Evolutionary conservation across 2,113 vertebrate species (phyloP), one percentile per base, ranked within the genome.

Genomic region (Ceuthmochares aereus): DNA sequence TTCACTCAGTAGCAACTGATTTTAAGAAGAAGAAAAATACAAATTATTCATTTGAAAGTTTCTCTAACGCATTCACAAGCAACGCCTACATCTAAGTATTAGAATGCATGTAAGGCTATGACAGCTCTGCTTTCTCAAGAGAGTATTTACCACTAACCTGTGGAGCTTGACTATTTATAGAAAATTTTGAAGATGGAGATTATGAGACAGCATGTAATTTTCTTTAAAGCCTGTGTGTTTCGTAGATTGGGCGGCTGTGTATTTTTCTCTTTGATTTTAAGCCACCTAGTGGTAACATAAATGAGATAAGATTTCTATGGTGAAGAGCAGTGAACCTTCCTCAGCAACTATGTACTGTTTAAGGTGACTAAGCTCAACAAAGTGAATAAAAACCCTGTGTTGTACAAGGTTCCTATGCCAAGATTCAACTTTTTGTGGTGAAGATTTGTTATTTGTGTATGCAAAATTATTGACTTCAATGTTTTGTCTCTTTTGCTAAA

Each of bases 261-360:
- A 12, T 87, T 93, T 96, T 87, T 64, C 21, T 54, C 56, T 92
- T 94, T 93, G 91, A 75, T 85, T 95, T 95, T 96, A 95, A 96
- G 97, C 96, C 97, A 96, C 83, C 97, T 98, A 95, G 97, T 97
- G 97, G 97, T 88, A 93, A 91, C 58, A 76, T 15, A 56, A 47
- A 54, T 72, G 23, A 95, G 81, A 55, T 40, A 82, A 78, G 25
- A 43, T 87, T 96, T 94, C 52, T 80, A 29, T 32, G 37, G 16
- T 70, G 27, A 70, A 70, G 60, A 87, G 47, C 10, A 69, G 56
- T 36, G 43, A 64, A 79, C 45, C 18, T 68, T 77, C 87, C 67
- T 52, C 2, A 10, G 52, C 17, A 59, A 2, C 21, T 63, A 30
- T 20, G 73, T 67, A 27, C 45, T 51, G 18, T 43, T 91, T 74